Evolutionary conservation across 1,140 invertebrate genomes (phyloP).

Genomic region (Drosophila nannoptera): DNA sequence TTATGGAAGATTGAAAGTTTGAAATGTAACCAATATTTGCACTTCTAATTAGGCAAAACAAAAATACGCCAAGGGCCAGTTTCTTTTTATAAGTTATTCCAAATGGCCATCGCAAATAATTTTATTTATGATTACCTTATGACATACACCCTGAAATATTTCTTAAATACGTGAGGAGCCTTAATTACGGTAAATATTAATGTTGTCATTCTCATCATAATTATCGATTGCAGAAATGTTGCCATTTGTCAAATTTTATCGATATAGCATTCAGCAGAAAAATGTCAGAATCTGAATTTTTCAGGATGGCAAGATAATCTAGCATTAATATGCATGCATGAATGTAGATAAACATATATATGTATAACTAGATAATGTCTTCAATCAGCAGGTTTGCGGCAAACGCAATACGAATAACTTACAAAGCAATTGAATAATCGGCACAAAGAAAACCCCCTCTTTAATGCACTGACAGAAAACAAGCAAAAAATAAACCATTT

Average conservation of each 20-base stretch:
- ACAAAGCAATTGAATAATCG: slow-evolving; percentile 43
- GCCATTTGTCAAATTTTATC: not conserved
- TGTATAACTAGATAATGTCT: not conserved
- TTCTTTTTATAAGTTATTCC: slow-evolving; percentile 2
- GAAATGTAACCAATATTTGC: slow-evolving; percentile 34
- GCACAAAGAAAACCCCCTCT: slow-evolving; percentile 13
- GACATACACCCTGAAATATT: slow-evolving; percentile 1
- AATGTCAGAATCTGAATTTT: too few species aligned
- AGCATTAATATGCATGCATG: too few species aligned
- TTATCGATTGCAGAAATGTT: not conserved
- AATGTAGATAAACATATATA: slow-evolving; percentile 1
- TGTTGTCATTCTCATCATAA: not conserved
- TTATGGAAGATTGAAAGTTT: slow-evolving; percentile 13
- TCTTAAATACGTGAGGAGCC: not conserved
- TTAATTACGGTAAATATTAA: not conserved
- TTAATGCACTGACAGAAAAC: slow-evolving; percentile 22
- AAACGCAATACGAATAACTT: slow-evolving; percentile 37
- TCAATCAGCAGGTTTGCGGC: slow-evolving; percentile 28
- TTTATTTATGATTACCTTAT: not conserved
- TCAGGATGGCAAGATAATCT: too few species aligned
- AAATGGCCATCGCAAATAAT: not conserved
- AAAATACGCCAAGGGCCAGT: slow-evolving; percentile 1
- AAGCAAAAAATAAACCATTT: slow-evolving; percentile 3
- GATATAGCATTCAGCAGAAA: too few species aligned
- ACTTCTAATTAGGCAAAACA: slow-evolving; percentile 31